Percentiles rank a stretch among this genome's conserved stretches.
Conservation (phyloP, 2,797 vertebrate genomes). For the Sebastes paucispinis region DNA sequence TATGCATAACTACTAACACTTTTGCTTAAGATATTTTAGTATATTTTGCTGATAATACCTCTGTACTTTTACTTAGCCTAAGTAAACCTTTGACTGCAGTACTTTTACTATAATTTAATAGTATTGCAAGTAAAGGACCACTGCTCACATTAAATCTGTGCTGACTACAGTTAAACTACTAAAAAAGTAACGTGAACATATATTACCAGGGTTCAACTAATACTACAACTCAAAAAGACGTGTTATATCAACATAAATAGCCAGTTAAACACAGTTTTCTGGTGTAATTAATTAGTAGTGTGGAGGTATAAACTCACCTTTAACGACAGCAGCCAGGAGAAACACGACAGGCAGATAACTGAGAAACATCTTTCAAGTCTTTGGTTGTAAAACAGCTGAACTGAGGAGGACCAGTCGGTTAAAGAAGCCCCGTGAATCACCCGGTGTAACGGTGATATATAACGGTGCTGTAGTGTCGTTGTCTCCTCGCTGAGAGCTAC, state of each 20-base stretch:
- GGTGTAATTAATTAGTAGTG: background rate
- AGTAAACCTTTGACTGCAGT: background rate
- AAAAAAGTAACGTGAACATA: background rate
- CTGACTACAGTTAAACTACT: background rate
- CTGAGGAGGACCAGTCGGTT: background rate
- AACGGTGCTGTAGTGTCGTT: constrained; percentile 15
- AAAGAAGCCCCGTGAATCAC: background rate
- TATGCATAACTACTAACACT: background rate
- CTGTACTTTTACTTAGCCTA: background rate
- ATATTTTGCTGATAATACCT: background rate
- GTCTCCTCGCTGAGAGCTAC: constrained; percentile 43
- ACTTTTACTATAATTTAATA: background rate
- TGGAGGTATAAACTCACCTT: constrained; percentile 51
- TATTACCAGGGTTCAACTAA: background rate
- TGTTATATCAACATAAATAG: background rate
- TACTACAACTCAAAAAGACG: background rate
- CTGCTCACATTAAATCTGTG: background rate
- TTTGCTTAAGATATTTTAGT: background rate
- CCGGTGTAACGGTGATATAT: constrained; percentile 2
- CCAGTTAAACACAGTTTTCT: too few relatives aligned
- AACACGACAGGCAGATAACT: constrained; percentile 9
- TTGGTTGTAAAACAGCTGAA: background rate
- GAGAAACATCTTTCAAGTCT: constrained; percentile 41
- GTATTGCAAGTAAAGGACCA: background rate
- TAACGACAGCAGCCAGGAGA: constrained; percentile 23